Conservation (phyloP, 2,888 invertebrate genomes). For the Autographa pulchrina region DNA sequence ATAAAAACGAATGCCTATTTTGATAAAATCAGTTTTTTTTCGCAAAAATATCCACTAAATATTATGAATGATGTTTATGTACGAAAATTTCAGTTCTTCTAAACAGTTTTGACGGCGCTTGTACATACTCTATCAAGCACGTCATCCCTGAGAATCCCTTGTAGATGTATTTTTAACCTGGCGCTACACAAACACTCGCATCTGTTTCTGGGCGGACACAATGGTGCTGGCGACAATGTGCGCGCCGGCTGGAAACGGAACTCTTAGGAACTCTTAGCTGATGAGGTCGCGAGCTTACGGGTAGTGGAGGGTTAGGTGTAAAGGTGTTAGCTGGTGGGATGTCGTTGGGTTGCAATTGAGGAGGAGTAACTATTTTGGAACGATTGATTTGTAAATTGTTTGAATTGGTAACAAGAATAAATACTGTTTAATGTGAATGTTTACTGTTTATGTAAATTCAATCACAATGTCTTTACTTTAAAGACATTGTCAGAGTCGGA, state of each 20-base stretch:
- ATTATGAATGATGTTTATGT: too few relatives aligned
- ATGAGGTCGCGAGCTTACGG: constrained; percentile 51
- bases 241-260: constrained; percentile 69
- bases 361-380: too few relatives aligned
- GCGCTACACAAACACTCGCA: constrained; percentile 25
- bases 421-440: too few relatives aligned
- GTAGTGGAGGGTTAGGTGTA: constrained; percentile 26
- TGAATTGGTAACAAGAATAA: too few relatives aligned
- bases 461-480: too few relatives aligned
- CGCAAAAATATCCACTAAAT: too few relatives aligned
- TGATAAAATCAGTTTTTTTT: too few relatives aligned
- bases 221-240: constrained; percentile 70
- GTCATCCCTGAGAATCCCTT: constrained; percentile 7
- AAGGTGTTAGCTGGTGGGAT: constrained; percentile 6
- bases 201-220: constrained; percentile 63
- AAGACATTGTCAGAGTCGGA: too few relatives aligned
- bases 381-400: too few relatives aligned
- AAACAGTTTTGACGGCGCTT: background rate
- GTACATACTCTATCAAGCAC: background rate
- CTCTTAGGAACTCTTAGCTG: constrained; percentile 63
- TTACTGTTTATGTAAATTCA: too few relatives aligned
- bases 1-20: too few relatives aligned
- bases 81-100: too few relatives aligned
- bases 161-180: constrained; percentile 18
- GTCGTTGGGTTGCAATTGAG: background rate